These are phyloP conservation scores for Zaprionus inermis DNA, from an alignment of 1,140 invertebrate genomes.

Conservation along the genomic window DNA sequence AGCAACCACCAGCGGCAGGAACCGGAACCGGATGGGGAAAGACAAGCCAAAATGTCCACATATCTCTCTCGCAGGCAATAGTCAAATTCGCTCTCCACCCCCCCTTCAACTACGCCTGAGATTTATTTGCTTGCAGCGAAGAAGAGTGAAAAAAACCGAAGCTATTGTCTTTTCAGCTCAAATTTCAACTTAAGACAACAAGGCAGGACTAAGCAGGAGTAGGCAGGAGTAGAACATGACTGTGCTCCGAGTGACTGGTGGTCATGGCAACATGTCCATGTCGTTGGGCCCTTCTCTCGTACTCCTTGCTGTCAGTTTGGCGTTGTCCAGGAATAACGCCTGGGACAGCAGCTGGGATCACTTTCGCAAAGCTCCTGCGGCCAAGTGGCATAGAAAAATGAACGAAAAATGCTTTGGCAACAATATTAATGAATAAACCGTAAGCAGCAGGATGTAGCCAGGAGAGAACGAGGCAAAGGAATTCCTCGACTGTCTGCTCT, in stretches of 20 bases:
- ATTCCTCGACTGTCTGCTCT: conserved; percentile 35
- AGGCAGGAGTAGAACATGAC: conserved; percentile 40
- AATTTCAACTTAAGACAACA: conserved; percentile 62
- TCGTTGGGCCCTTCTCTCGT: conserved; percentile 28
- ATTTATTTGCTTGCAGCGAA: conserved; percentile 47
- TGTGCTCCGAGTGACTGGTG: conserved; percentile 8
- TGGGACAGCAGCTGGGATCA: conserved; percentile 24
- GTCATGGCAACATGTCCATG: conserved; percentile 33
- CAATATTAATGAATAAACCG: conserved; percentile 66
- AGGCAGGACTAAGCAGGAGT: background rate
- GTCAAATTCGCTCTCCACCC: background rate
- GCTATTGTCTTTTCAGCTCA: conserved; percentile 60
- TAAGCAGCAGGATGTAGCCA: conserved; percentile 15
- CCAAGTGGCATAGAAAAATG: conserved; percentile 60
- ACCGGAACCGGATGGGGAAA: conserved; percentile 8
- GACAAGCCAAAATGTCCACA: conserved; percentile 51
- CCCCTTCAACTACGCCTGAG: background rate
- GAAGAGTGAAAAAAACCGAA: conserved; percentile 26
- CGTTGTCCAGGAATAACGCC: conserved; percentile 45
- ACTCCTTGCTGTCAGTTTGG: conserved; percentile 35
- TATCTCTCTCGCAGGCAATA: conserved; percentile 32
- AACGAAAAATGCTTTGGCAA: conserved; percentile 70
- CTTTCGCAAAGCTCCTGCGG: conserved; percentile 7
- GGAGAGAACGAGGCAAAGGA: conserved; percentile 2
- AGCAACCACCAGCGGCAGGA: conserved; percentile 32